Evolutionary conservation across 2,888 invertebrate species (phyloP).

Genomic region (Heterodera filipjevi): DNA sequence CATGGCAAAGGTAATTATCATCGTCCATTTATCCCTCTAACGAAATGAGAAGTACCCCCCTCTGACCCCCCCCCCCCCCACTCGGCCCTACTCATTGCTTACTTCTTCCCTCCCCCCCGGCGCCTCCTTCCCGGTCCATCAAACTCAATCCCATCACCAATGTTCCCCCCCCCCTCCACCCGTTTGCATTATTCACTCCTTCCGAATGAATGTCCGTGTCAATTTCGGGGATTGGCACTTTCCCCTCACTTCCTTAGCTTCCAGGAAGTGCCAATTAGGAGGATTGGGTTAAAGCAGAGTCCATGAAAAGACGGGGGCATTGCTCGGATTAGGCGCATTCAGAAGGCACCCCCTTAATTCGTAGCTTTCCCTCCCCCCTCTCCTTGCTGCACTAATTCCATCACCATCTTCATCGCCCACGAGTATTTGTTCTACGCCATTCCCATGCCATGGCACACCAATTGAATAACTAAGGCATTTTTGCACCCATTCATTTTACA

Average conservation of each 20-base stretch:
- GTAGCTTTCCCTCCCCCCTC: not conserved
- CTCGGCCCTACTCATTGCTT: not conserved
- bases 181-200: not conserved
- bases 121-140: not conserved
- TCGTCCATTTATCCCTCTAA: not conserved
- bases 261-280: slow-evolving; percentile 19
- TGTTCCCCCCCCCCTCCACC: not conserved
- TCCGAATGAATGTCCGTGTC: slow-evolving; percentile 9
- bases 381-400: not conserved
- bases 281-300: not conserved
- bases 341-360: not conserved
- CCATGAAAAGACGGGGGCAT: slow-evolving; percentile 7
- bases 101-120: too few species aligned
- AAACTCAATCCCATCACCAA: slow-evolving; percentile 19
- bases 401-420: not conserved
- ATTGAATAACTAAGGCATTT: not conserved
- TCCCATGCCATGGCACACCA: not conserved
- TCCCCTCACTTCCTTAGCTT: slow-evolving; percentile 13
- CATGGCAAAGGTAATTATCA: slow-evolving; percentile 16
- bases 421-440: not conserved
- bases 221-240: slow-evolving; percentile 17
- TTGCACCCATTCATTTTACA: not conserved
- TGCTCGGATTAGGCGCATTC: not conserved
- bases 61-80: not conserved
- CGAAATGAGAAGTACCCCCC: not conserved